phyloP scores from a whole-genome alignment of 1,140 invertebrate genomes.

The Drosophila arawakana region DNA sequence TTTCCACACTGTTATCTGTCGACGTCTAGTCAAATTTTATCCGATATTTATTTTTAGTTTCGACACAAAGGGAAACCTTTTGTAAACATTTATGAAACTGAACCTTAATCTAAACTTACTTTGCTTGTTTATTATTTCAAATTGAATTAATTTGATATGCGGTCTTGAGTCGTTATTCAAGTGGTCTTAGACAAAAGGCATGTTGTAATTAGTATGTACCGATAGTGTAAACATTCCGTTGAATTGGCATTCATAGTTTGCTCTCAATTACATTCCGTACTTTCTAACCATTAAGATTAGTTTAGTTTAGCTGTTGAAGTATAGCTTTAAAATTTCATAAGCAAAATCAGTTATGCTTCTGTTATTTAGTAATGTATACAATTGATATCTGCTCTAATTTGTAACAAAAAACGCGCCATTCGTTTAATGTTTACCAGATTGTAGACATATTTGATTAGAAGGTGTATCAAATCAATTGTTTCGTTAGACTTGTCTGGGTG shows the following conservation, averaged over 20 bases:
- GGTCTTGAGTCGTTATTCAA: not conserved
- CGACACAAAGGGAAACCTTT: too few species aligned
- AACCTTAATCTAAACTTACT: not conserved
- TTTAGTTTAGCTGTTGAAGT: not conserved
- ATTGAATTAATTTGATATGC: not conserved
- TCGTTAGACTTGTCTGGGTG: not conserved
- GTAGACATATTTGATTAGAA: not conserved
- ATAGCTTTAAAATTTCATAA: not conserved
- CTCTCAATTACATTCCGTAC: not conserved
- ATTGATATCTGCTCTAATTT: not conserved
- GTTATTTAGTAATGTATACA: not conserved
- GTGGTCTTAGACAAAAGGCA: not conserved
- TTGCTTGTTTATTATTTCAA: not conserved
- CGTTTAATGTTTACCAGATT: too few species aligned
- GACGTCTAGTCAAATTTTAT: too few species aligned
- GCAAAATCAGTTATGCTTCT: too few species aligned
- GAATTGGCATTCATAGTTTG: not conserved
- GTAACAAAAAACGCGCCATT: not conserved
- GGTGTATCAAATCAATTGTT: not conserved
- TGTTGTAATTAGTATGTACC: slow-evolving; percentile 4
- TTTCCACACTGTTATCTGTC: too few species aligned
- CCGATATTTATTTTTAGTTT: too few species aligned
- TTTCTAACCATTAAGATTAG: not conserved
- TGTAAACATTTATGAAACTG: too few species aligned
- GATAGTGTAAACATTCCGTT: not conserved